Percentiles rank a stretch among this genome's conserved stretches.
Conservation (phyloP, 2,888 invertebrate species). For the Sphecodes monilicornis region DNA sequence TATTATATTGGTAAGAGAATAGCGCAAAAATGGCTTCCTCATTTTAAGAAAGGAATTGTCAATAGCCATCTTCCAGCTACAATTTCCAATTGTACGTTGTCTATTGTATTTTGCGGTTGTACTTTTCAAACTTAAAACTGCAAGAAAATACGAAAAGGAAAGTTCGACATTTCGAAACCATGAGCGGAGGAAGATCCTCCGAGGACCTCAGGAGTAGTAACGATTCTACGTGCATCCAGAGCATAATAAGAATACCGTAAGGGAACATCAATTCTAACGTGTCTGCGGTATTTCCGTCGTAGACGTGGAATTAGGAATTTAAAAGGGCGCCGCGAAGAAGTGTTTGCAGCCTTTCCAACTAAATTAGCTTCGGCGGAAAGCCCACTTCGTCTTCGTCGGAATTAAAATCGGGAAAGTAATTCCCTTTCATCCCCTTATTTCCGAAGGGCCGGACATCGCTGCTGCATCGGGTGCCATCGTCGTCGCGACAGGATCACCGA, state of each 20-base stretch:
- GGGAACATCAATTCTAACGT: not conserved
- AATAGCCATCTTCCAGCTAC: not conserved
- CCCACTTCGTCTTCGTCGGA: conserved; percentile 39
- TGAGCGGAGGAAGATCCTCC: not conserved
- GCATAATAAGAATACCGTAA: not conserved
- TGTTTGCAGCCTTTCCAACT: conserved; percentile 37
- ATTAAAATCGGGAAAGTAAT: conserved; percentile 29
- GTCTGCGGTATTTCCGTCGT: not conserved
- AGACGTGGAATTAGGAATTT: conserved; percentile 53
- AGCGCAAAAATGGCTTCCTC: too few relatives aligned
- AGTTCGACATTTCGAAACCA: not conserved
- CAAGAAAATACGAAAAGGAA: not conserved
- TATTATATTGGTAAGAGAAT: too few relatives aligned
- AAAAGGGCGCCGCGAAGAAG: conserved; percentile 34
- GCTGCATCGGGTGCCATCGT: not conserved
- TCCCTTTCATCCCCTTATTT: conserved; percentile 17
- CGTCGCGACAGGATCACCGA: conserved; percentile 30
- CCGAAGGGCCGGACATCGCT: conserved; percentile 9
- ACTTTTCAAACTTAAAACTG: not conserved
- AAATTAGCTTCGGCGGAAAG: conserved; percentile 54
- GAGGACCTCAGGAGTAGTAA: not conserved
- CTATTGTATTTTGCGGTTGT: not conserved
- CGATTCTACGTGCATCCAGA: not conserved
- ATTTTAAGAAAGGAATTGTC: too few relatives aligned
- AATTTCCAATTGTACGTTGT: not conserved